These are phyloP conservation scores for Venustoraphidia nigricollis DNA, from an alignment of 2,888 invertebrate genomes.

Conservation along the genomic window DNA sequence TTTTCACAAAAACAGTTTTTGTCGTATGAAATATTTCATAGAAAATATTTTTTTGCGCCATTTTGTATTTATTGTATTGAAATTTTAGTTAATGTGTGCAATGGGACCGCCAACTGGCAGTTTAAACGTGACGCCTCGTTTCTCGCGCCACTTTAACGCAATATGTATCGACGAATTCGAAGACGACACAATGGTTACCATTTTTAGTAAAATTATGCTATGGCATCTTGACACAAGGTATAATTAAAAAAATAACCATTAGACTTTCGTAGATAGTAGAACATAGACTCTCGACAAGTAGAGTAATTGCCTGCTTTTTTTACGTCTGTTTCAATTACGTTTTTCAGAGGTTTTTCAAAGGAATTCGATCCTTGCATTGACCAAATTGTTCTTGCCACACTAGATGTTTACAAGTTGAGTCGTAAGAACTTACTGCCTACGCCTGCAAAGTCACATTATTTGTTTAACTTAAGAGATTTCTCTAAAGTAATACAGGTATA, in stretches of 20 bases:
- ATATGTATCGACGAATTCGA: constrained; percentile 81
- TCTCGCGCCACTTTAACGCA: constrained; percentile 74
- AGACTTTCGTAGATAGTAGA: no score
- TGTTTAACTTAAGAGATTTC: constrained; percentile 89
- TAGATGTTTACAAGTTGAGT: constrained; percentile 75
- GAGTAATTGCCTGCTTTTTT: background rate
- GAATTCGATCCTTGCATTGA: constrained; percentile 88
- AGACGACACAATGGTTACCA: constrained; percentile 65
- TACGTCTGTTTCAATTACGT: constrained; percentile 1
- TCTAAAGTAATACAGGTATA: constrained; percentile 73
- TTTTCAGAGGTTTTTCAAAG: constrained; percentile 73
- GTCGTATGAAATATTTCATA: no score
- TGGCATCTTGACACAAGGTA: constrained; percentile 94
- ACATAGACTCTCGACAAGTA: no score
- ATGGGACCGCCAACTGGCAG: constrained; percentile 74
- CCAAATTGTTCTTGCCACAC: constrained; percentile 72
- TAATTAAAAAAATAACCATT: constrained; percentile 3
- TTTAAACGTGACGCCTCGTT: constrained; percentile 70
- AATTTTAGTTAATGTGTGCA: constrained; percentile 59
- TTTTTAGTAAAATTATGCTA: constrained; percentile 78
- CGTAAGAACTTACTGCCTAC: constrained; percentile 74
- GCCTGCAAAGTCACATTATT: constrained; percentile 85
- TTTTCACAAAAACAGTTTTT: no score
- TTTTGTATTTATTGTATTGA: no score
- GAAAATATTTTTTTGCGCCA: no score